Evolutionary conservation across 2,888 invertebrate genomes (phyloP), one percentile per base, ranked within the genome.

Genomic region (Stegana nigrithorax): DNA sequence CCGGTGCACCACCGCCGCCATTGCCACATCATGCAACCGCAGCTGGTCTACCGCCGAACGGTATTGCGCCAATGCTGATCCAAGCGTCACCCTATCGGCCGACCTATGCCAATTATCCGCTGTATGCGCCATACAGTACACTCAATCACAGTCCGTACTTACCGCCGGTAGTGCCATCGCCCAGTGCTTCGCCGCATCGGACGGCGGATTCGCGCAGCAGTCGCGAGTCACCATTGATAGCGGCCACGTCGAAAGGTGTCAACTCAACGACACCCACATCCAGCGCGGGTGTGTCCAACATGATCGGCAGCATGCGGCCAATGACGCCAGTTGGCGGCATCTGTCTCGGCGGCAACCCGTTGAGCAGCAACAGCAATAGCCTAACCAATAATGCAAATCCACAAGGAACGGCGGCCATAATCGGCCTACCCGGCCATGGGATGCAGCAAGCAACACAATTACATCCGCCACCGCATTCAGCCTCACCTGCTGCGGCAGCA

Each of bases 51-150:
- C 72, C 75, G 4, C 78, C 80, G 0, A 80, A 72, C 64, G 77
- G 78, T 64, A 71, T 72, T 50, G 71, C 63, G 39, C 82, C 75
- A 12, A 80, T 84, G 81, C 70, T 86, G 10, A 79, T 85, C 50
- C 83, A 83, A 60, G 77, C 84, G 29, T 74, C 83, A 39, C 80
- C 83, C 32, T 86, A 85, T 66, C 80, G 85, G 47, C 73, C 83
- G 61, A 76, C 82, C 32, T 86, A 86, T 81, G 87, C 89, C 10
- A 82, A 82, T 62, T 85, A 86, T 79, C 67, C 89, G 8, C 87
- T 94, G 67, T 94, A 94, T 81, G 91, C 94, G 12, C 94, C 94
- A 0, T 93, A 93, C 80, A 91, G 92, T 63, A 89, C 91, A 61
- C 90, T 92, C 84, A 91, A 91, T 84, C 91, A 92, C 85, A 92